Evolutionary conservation across 2,888 invertebrate species (phyloP).

Genomic region (Drosophila gaucha): DNA sequence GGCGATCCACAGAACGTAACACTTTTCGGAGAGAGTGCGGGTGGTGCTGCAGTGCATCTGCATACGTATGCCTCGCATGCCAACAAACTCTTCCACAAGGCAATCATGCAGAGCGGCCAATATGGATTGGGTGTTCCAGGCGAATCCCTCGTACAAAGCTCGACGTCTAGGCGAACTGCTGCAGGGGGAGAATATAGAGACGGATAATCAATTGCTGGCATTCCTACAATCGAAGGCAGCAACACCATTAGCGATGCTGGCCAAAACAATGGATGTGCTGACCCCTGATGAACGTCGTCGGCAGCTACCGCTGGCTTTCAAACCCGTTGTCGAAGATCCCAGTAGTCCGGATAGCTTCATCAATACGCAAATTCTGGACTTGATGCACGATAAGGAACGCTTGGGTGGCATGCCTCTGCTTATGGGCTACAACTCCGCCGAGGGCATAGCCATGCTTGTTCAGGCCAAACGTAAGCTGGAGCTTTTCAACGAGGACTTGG

Average conservation of each 20-base stretch:
- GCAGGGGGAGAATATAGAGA: slow-evolving; percentile 53
- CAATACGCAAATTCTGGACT: slow-evolving; percentile 83
- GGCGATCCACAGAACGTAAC: slow-evolving; percentile 84
- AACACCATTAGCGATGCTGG: slow-evolving; percentile 52
- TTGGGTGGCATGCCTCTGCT: slow-evolving; percentile 85
- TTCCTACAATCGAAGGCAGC: slow-evolving; percentile 71
- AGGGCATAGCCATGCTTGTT: slow-evolving; percentile 85
- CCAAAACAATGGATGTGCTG: slow-evolving; percentile 53
- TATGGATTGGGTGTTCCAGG: slow-evolving; percentile 83
- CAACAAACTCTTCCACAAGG: slow-evolving; percentile 82
- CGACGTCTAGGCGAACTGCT: slow-evolving; percentile 73
- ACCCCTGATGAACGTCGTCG: slow-evolving; percentile 80
- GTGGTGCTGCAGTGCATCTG: slow-evolving; percentile 79
- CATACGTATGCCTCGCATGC: slow-evolving; percentile 79
- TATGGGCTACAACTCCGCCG: slow-evolving; percentile 86
- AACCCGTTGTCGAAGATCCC: slow-evolving; percentile 78
- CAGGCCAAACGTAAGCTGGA: slow-evolving; percentile 72
- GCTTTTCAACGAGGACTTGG: slow-evolving; percentile 72
- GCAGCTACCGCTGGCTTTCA: slow-evolving; percentile 76
- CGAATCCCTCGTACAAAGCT: slow-evolving; percentile 62
- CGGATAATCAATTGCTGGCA: slow-evolving; percentile 42
- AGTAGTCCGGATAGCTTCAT: slow-evolving; percentile 77
- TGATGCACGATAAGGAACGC: slow-evolving; percentile 82
- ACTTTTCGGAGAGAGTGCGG: slow-evolving; percentile 83
- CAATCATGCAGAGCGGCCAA: slow-evolving; percentile 83